Conservation (phyloP, 2,113 vertebrate species). For the Alligator mississippiensis region DNA sequence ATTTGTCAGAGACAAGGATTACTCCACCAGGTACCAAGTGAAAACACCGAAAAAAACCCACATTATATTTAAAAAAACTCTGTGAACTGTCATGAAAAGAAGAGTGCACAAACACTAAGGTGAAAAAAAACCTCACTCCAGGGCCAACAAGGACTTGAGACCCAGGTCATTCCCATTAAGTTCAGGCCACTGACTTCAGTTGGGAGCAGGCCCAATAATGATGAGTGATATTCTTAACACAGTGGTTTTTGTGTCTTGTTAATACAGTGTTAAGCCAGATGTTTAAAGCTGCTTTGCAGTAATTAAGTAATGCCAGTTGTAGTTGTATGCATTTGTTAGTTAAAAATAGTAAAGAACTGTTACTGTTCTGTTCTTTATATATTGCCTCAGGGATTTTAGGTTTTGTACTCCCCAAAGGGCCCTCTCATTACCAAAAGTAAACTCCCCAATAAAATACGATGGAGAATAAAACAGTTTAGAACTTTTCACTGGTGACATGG, state of each 20-base stretch:
- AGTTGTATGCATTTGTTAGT: conserved; percentile 63
- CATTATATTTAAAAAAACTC: conserved; percentile 1
- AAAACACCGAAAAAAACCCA: neutral
- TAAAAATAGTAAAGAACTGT: conserved; percentile 47
- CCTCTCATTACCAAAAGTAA: conserved; percentile 35
- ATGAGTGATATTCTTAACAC: conserved; percentile 24
- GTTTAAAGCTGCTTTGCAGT: conserved; percentile 69
- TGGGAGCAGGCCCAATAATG: conserved; percentile 37
- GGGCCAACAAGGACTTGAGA: neutral
- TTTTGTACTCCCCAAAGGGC: conserved; percentile 59
- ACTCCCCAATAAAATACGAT: conserved; percentile 46
- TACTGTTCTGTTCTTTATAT: conserved; percentile 49
- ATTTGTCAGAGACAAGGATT: neutral
- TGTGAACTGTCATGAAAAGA: conserved; percentile 20
- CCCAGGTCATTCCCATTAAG: conserved; percentile 50
- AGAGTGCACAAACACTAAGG: conserved; percentile 21
- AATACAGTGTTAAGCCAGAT: conserved; percentile 72
- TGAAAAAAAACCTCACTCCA: conserved; percentile 53
- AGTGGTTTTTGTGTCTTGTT: conserved; percentile 67
- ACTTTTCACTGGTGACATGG: neutral
- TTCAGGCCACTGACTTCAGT: conserved; percentile 47
- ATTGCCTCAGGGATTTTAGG: conserved; percentile 25
- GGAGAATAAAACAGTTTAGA: neutral
- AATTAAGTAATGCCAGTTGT: conserved; percentile 67
- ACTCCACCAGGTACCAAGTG: neutral